Conservation (phyloP, 2,888 invertebrate genomes). For the Smittia aterrima region DNA sequence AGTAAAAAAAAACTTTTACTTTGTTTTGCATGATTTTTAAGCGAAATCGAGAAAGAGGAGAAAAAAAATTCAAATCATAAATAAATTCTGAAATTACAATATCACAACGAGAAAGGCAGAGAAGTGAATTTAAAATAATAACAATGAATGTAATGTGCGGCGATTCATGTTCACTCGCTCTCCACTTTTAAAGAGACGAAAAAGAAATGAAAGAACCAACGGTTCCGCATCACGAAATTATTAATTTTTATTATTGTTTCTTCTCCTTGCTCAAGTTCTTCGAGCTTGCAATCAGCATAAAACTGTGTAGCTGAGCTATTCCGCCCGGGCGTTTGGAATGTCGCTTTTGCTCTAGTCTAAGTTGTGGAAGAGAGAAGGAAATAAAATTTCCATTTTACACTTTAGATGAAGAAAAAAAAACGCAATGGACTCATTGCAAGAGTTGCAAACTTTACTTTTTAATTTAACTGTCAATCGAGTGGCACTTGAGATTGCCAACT, state of each 20-base stretch:
- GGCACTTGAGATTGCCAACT: background rate
- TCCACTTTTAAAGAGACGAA: background rate
- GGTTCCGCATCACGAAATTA: conserved; percentile 39
- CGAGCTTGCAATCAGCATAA: conserved; percentile 27
- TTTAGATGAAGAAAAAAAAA: too few species aligned
- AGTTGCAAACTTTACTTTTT: background rate
- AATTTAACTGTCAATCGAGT: conserved; percentile 3
- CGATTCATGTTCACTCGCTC: background rate
- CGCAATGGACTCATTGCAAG: too few species aligned
- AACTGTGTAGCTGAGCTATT: too few species aligned
- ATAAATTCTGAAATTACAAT: background rate
- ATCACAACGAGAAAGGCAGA: background rate
- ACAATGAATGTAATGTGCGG: background rate
- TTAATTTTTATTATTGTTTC: conserved; percentile 26
- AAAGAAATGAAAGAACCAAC: conserved; percentile 4
- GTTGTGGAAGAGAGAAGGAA: too few species aligned
- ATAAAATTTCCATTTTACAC: too few species aligned
- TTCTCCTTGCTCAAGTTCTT: background rate
- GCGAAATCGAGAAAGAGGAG: background rate
- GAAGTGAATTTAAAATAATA: background rate
- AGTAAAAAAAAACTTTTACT: too few species aligned
- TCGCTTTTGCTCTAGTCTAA: too few species aligned
- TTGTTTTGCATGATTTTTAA: too few species aligned
- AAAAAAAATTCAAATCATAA: background rate
- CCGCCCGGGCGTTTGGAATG: too few species aligned